Evolutionary conservation across 2,797 vertebrate genomes (phyloP).

Genomic region (Emys orbicularis): DNA sequence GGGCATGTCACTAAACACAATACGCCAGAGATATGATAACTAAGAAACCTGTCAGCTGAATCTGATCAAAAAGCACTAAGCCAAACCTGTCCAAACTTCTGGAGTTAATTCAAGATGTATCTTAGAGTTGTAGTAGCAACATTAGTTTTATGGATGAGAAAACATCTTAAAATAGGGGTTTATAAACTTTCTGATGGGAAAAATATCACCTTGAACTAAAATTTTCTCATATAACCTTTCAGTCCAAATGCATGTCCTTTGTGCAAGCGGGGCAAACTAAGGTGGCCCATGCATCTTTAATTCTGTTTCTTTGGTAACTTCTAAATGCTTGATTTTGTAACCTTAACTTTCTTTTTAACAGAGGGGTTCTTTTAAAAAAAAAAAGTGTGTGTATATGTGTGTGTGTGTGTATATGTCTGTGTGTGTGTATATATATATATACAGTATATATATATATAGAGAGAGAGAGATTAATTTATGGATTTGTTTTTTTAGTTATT

Average conservation of each 20-base stretch:
- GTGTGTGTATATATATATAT: too few relatives aligned
- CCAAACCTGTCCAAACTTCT: background rate
- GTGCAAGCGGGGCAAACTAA: background rate
- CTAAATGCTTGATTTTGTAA: too few relatives aligned
- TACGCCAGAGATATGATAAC: constrained; percentile 18
- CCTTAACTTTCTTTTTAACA: too few relatives aligned
- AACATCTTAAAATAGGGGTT: background rate
- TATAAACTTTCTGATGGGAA: background rate
- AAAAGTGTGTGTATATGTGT: background rate
- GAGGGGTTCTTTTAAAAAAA: too few relatives aligned
- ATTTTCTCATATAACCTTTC: background rate
- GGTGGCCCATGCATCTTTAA: background rate
- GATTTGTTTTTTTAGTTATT: background rate
- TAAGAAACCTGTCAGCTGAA: constrained; percentile 14
- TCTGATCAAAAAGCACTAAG: constrained; percentile 21
- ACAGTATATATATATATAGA: too few relatives aligned
- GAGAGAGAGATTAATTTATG: background rate
- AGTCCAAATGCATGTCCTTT: background rate
- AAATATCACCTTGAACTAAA: background rate
- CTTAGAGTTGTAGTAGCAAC: background rate
- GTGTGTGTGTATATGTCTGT: too few relatives aligned
- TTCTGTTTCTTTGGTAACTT: background rate
- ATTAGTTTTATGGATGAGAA: background rate
- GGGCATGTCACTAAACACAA: background rate
- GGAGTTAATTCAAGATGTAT: background rate